These are phyloP conservation scores for Silurus meridionalis DNA, from an alignment of 2,113 vertebrate species.

Conservation along the genomic window DNA sequence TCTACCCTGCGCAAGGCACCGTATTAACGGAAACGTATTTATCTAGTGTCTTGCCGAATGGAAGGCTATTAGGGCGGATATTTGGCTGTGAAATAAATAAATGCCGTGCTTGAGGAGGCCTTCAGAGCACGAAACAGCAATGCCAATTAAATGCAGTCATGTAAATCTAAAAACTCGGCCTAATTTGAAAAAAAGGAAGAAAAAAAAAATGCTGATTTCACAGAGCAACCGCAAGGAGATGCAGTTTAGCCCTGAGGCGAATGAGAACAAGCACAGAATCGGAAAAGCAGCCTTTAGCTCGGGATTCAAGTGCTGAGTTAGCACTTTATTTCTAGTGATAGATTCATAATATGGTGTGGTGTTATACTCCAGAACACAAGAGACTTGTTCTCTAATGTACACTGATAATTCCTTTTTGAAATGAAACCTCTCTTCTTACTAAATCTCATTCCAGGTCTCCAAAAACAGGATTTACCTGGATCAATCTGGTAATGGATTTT, in stretches of 20 bases:
- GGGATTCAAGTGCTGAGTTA: neutral
- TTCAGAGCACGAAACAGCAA: constrained; percentile 56
- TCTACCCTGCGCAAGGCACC: neutral
- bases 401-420: neutral
- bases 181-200: constrained; percentile 64
- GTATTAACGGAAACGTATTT: constrained; percentile 9
- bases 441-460: constrained; percentile 63
- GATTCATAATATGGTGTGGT: neutral
- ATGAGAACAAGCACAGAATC: constrained; percentile 1
- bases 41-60: constrained; percentile 8
- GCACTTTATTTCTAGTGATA: neutral
- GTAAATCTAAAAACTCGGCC: constrained; percentile 61
- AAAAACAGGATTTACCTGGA: constrained; percentile 66
- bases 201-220: constrained; percentile 64
- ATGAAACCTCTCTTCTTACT: constrained; percentile 25
- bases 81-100: constrained; percentile 38
- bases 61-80: constrained; percentile 21
- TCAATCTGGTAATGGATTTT: constrained; percentile 70
- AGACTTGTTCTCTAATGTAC: neutral
- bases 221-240: constrained; percentile 52
- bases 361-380: neutral
- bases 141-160: constrained; percentile 64
- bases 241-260: constrained; percentile 19
- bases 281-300: neutral
- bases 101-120: constrained; percentile 53